Evolutionary conservation across 1,140 invertebrate species (phyloP).

Genomic region (Sarcophaga peregrina): DNA sequence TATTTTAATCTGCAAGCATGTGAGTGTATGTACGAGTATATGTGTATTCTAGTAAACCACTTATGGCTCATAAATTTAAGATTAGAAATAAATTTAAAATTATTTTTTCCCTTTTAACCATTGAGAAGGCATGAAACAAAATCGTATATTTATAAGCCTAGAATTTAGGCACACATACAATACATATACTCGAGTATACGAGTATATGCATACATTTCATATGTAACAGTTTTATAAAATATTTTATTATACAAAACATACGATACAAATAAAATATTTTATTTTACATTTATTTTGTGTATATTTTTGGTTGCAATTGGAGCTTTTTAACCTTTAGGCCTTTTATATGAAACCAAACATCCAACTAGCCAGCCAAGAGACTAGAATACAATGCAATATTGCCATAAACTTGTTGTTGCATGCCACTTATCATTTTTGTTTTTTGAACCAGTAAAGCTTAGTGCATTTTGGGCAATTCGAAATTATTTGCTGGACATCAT

Average conservation of each 20-base stretch:
- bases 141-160: too few species aligned
- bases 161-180: too few species aligned
- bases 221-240: too few species aligned
- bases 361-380: not conserved
- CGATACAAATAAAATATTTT: too few species aligned
- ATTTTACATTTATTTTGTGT: not conserved
- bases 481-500: not conserved
- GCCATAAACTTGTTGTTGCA: not conserved
- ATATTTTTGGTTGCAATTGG: constrained; percentile 12
- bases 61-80: constrained; percentile 24
- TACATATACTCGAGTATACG: too few species aligned
- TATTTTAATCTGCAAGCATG: not conserved
- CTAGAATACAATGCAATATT: not conserved
- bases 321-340: constrained; percentile 20
- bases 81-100: constrained; percentile 23
- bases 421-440: not conserved
- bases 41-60: constrained; percentile 5
- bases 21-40: not conserved
- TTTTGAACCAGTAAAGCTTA: not conserved
- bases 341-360: not conserved
- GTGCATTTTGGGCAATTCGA: not conserved
- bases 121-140: not conserved
- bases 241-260: too few species aligned
- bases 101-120: not conserved
- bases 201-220: too few species aligned